Base-by-base conservation (phyloP, 2,888 invertebrate genomes). In the Crocallis elinguaria region DNA sequence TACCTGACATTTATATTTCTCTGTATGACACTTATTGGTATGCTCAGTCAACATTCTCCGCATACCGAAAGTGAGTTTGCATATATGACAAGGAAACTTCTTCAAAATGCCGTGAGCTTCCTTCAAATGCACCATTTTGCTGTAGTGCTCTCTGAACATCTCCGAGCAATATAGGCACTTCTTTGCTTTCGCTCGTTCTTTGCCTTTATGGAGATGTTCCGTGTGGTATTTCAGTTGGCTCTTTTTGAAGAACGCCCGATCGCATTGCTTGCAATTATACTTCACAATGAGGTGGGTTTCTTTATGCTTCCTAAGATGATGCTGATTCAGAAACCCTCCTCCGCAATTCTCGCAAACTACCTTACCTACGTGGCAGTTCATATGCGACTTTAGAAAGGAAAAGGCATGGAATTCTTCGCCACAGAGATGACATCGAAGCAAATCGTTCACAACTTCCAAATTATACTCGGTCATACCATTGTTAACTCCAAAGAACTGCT, bases 161-260 rank as follows among this genome's bases (percentile, higher is more conserved):
- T 17, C 17, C 1, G 35, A 17, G 17, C 35, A 35, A n/a, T 35
- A 8, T 0, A 6, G n/a, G n/a, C 35, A 35, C 11, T 17, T 16
- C n/a, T 2, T 14, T 8, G 2, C 9, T 8, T 8, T 13, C n/a
- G 5, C 9, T 8, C 12, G 3, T n/a, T 9, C 63, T 41, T 71
- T 77, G 0, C 77, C 75, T 58, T 74, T 74, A 11, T 85, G 90
- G 1, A 82, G 69, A 2, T 80, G 82, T 42, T 82, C 77, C 3
- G 76, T 82, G 33, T 92, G 92, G 21, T 90, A 86, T 45, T 83
- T 85, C 13, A 88, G 55, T 1, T 90, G 85, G 38, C 85, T 83
- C 42, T 77, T 85, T n/a, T 88, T 92, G 0, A 66, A 60, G 41
- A 89, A 92, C 0, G 71, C 69, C 42, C 76, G 84, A 2, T 84